Evolutionary conservation across 2,888 invertebrate genomes (phyloP), one percentile per base, ranked within the genome.

Genomic region (Sisyra terminalis): DNA sequence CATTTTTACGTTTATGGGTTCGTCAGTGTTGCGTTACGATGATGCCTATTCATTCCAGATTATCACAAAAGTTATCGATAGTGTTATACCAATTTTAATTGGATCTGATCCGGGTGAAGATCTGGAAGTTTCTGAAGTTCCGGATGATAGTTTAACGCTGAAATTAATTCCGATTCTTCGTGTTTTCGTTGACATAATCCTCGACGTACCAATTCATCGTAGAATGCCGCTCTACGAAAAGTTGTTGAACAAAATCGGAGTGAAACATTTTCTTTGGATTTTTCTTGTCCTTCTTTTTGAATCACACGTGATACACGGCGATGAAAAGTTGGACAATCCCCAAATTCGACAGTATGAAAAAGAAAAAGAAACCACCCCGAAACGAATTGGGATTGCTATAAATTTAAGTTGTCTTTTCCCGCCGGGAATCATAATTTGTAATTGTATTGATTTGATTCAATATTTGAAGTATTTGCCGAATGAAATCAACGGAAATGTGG

Each of bases 1-100:
- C 15, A 87, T 98, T 51, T 98, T 98, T 58, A 94, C 96, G 0
- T 98, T 97, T 56, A 92, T 98, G 79, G 97, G 97, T 1, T 85
- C 85, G 0, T 88, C 88, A 0, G 79, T 97, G 8, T 67, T 96
- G 1, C 72, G 93, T 8, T 89, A 92, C 51, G 96, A 97, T 56
- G 93, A 96, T 54, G 81, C 85, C 0, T 94, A 94, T 60, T 93
- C 90, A 55, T 89, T 93, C 58, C 89, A 92, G 60, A 83, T 96
- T 16, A 92, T 96, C 43, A 75, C 79, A 1, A 83, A 82, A 56
- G 88, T 93, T 3, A 78, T 96, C 13, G 85, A 90, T 52, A 87
- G 86, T 0, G 73, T 96, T 24, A 75, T 96, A 47, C 94, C 96
- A 0, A 83, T 89, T 45, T 64, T 96, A 30, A 69, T 83, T 0